A percentile compares a stretch with the other conserved stretches of the same genome.
Evolutionary conservation across 1,140 invertebrate genomes (phyloP).

Genomic region (Sitobion miscanthi): DNA sequence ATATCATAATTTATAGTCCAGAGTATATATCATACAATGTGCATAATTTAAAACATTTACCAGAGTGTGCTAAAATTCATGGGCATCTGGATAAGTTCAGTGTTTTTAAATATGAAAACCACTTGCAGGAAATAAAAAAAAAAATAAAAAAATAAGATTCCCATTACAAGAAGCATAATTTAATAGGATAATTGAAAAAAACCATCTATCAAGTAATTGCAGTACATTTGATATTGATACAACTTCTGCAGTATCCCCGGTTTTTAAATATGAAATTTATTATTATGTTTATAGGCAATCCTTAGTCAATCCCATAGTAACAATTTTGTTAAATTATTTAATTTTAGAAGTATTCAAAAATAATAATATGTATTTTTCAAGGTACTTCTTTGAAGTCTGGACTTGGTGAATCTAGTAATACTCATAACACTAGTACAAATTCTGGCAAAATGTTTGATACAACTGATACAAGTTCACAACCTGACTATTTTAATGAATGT

Average conservation of each 20-base stretch:
- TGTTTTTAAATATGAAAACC: slow-evolving; percentile 1
- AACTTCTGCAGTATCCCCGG: background rate
- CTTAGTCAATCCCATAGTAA: background rate
- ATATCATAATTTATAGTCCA: background rate
- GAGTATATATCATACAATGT: slow-evolving; percentile 17
- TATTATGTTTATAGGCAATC: slow-evolving; percentile 15
- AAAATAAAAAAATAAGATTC: background rate
- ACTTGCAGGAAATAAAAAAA: background rate
- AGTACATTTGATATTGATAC: background rate
- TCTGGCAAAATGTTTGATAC: no score
- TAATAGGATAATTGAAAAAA: slow-evolving; percentile 27
- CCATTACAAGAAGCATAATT: slow-evolving; percentile 31
- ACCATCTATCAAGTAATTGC: background rate
- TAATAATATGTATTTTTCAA: no score
- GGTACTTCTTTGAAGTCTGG: no score
- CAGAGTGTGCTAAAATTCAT: slow-evolving; percentile 13
- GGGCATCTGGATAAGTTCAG: background rate
- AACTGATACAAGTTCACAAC: no score
- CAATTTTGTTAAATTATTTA: background rate
- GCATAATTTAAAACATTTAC: slow-evolving; percentile 16
- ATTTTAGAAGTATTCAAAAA: no score
- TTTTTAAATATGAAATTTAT: slow-evolving; percentile 23
- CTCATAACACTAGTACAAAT: no score
- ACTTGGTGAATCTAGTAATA: no score
- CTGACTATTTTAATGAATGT: no score